Evolutionary conservation across 2,797 vertebrate genomes (phyloP).

Genomic region (Rhodeus uyekii): DNA sequence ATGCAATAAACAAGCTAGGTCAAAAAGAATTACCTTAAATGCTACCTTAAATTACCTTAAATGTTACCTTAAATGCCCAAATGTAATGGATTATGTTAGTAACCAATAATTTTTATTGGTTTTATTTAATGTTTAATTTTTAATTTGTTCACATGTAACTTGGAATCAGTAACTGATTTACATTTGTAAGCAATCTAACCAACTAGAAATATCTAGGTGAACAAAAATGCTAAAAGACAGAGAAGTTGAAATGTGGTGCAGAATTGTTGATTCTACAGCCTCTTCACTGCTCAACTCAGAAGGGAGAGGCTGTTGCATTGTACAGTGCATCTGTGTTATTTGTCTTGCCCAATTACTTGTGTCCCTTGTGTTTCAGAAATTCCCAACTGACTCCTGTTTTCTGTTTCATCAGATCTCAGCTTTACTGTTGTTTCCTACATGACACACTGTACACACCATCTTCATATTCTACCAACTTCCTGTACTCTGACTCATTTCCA

Average conservation of each 20-base stretch:
- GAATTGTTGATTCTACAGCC: neutral
- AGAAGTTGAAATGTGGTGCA: neutral
- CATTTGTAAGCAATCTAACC: neutral
- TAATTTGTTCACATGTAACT: neutral
- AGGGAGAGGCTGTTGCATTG: neutral
- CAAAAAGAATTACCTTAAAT: too few relatives aligned
- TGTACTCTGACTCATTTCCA: slow-evolving; percentile 1
- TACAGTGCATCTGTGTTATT: neutral
- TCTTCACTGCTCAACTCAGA: neutral
- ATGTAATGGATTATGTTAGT: too few relatives aligned
- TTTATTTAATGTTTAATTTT: too few relatives aligned
- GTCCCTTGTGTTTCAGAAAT: neutral
- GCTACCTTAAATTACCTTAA: too few relatives aligned
- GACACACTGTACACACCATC: neutral
- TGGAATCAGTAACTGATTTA: neutral
- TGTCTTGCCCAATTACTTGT: neutral
- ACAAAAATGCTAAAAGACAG: neutral
- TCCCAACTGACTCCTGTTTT: neutral
- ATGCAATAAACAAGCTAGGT: too few relatives aligned
- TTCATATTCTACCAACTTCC: neutral
- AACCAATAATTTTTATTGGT: too few relatives aligned
- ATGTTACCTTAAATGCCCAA: too few relatives aligned
- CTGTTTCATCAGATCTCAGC: neutral
- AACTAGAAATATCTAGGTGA: neutral
- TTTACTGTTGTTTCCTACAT: neutral